Base-by-base conservation (phyloP, 2,888 invertebrate species). In the Ichneumoninae sp. region DNA sequence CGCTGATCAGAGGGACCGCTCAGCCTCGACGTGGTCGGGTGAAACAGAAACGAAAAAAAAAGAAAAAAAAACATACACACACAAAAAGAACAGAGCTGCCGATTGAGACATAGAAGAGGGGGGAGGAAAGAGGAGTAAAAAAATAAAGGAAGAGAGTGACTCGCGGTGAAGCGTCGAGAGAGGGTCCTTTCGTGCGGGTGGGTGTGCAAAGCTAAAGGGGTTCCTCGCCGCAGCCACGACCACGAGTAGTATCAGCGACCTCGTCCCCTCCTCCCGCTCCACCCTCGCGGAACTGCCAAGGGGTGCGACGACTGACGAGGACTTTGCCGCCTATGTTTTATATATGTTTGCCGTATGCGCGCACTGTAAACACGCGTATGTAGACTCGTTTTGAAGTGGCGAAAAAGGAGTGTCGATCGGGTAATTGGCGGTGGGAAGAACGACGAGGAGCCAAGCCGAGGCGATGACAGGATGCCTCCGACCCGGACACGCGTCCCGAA, bases 391-490 rank as follows among this genome's bases (percentile, higher is more conserved):
- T 90, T 87, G 86, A 88, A 90, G 91, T 88, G 91, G 89, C 86
- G 85, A 86, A 88, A 87, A 33, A 19, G 66, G 36, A 22, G 65
- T 74, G 73, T 80, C 33, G 76, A 73, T 70, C 69, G 70, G 33
- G 57, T 10, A 70, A 50, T 54, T n/a, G 52, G 71, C 50, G 79
- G 63, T 50, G 36, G 30, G 36, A 63, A 40, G 65, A 71, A 71
- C 40, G 79, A 71, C 63, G 79, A 40, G 86, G 87, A 87, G 87
- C 76, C 79, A 90, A 88, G 89, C 88, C 89, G 91, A 89, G 93
- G 93, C 92, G 91, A 93, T 93, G 93, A 93, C 91, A 93, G 92
- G 90, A 93, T 93, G 93, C 92, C 92, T 92, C 87, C 92, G 89
- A 89, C 90, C 89, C 89, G 91, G 90, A 86, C 88, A 89, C 90